These are phyloP conservation scores for Caranx melampygus DNA, from an alignment of 2,113 vertebrate species.

Conservation along the genomic window DNA sequence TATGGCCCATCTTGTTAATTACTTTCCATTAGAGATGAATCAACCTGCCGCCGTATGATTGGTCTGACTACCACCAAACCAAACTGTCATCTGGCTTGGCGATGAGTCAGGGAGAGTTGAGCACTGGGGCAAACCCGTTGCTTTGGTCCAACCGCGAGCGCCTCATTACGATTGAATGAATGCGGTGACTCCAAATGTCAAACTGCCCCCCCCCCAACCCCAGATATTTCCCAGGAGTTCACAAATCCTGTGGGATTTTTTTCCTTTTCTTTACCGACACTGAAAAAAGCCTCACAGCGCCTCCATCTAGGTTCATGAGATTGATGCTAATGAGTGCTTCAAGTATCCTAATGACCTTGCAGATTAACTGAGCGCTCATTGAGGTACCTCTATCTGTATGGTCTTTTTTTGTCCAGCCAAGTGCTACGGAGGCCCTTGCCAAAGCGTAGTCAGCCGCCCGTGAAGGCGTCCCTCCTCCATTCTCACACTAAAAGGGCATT, in stretches of 20 bases:
- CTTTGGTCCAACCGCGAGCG: slow-evolving; percentile 66
- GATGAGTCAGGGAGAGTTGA: slow-evolving; percentile 82
- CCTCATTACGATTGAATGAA: slow-evolving; percentile 90
- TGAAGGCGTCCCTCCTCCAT: slow-evolving; percentile 93
- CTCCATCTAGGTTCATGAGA: slow-evolving; percentile 68
- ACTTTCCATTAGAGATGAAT: slow-evolving; percentile 88
- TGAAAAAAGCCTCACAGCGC: slow-evolving; percentile 59
- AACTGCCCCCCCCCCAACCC: slow-evolving; percentile 68
- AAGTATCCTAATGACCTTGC: slow-evolving; percentile 90
- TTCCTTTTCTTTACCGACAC: slow-evolving; percentile 76
- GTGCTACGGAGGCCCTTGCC: slow-evolving; percentile 85
- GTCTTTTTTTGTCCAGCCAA: slow-evolving; percentile 83
- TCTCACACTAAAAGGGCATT: slow-evolving; percentile 88
- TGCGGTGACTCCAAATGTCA: slow-evolving; percentile 86
- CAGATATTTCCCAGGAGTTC: slow-evolving; percentile 86
- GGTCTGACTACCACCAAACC: slow-evolving; percentile 78
- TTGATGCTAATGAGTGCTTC: slow-evolving; percentile 93
- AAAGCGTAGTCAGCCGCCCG: slow-evolving; percentile 93
- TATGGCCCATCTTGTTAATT: slow-evolving; percentile 83
- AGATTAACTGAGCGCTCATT: slow-evolving; percentile 88
- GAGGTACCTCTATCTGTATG: slow-evolving; percentile 85
- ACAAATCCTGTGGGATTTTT: slow-evolving; percentile 70
- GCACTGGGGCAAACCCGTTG: slow-evolving; percentile 83
- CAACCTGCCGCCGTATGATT: slow-evolving; percentile 84
- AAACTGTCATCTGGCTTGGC: slow-evolving; percentile 73